phyloP scores from a whole-genome alignment of 2,888 invertebrate genomes.

The Ennomos erosarius region DNA sequence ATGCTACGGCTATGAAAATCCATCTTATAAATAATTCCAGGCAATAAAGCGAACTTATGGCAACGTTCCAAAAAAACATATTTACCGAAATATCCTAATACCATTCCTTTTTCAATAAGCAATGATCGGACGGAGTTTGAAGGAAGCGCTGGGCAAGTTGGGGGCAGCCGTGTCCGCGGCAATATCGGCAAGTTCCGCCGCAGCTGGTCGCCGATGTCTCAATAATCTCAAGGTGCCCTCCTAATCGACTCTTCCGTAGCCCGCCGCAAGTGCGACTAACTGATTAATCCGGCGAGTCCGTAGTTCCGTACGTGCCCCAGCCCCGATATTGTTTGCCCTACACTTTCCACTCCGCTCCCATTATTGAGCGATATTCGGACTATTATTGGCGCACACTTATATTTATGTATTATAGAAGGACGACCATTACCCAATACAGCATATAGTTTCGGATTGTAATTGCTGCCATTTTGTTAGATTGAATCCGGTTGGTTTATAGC shows the following conservation, averaged over 20 bases:
- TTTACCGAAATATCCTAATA: slow-evolving; percentile 59
- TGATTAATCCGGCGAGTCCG: slow-evolving; percentile 81
- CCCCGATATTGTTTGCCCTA: slow-evolving; percentile 76
- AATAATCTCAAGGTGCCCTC: slow-evolving; percentile 83
- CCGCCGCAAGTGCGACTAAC: slow-evolving; percentile 83
- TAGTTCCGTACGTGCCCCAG: slow-evolving; percentile 76
- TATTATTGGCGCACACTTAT: slow-evolving; percentile 70
- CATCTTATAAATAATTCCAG: slow-evolving; percentile 52
- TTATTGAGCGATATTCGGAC: slow-evolving; percentile 79
- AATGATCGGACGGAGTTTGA: slow-evolving; percentile 77
- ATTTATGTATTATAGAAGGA: slow-evolving; percentile 75
- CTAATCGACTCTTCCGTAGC: slow-evolving; percentile 83
- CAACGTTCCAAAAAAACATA: slow-evolving; percentile 59
- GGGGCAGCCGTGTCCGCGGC: slow-evolving; percentile 68
- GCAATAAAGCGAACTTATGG: slow-evolving; percentile 58
- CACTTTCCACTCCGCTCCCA: slow-evolving; percentile 70
- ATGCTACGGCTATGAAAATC: slow-evolving; percentile 33
- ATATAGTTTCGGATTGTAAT: slow-evolving; percentile 75
- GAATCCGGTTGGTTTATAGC: slow-evolving; percentile 63
- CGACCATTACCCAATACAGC: slow-evolving; percentile 65
- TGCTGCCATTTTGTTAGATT: slow-evolving; percentile 76
- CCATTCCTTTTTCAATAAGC: slow-evolving; percentile 71
- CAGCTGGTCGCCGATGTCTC: slow-evolving; percentile 83
- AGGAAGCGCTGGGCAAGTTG: slow-evolving; percentile 78
- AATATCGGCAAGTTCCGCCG: slow-evolving; percentile 80